Conservation (phyloP, 2,888 invertebrate genomes). For the Deroplatys truncata region DNA sequence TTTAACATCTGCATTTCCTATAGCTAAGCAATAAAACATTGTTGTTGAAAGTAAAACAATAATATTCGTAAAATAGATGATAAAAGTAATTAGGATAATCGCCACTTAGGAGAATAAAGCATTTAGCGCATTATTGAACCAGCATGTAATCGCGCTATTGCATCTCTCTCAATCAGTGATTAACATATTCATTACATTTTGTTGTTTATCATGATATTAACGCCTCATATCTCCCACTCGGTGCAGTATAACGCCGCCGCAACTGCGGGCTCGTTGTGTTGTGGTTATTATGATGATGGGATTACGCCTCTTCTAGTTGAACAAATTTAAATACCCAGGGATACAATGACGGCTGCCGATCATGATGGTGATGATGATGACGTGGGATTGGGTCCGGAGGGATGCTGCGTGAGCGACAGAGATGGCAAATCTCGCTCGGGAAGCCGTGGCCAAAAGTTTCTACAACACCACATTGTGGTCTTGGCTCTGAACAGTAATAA, state of each 20-base stretch:
- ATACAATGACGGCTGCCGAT: background rate
- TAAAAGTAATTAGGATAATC: background rate
- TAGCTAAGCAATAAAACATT: background rate
- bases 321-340: slow-evolving; percentile 21
- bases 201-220: background rate
- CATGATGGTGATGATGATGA: background rate
- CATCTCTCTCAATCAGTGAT: background rate
- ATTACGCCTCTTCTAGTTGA: slow-evolving; percentile 26
- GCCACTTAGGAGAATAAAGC: background rate
- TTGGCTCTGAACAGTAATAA: background rate
- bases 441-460: background rate
- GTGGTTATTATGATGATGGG: slow-evolving; percentile 27
- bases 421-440: background rate
- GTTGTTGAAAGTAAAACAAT: too few species aligned
- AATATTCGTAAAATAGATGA: background rate
- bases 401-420: background rate
- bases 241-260: background rate
- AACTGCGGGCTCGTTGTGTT: background rate
- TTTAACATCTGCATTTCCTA: background rate
- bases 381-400: background rate
- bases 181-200: slow-evolving; percentile 5
- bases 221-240: background rate
- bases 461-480: background rate
- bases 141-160: background rate
- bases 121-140: background rate